Evolutionary conservation across 2,113 vertebrate species (phyloP).

Genomic region (Talpa occidentalis): DNA sequence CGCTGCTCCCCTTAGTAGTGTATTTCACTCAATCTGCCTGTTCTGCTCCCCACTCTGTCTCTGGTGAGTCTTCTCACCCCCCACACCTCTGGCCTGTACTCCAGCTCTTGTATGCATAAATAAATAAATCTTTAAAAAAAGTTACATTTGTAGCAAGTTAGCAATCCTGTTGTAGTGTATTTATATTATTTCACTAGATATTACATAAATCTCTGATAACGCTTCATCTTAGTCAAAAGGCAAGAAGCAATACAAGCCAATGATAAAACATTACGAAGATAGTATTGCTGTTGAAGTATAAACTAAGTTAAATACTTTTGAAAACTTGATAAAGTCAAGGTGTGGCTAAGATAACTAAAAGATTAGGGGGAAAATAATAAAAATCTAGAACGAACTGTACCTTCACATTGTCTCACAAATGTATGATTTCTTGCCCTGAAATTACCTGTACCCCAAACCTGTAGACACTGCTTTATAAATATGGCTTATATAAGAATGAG

Average conservation of each 20-base stretch:
- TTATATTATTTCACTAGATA: conserved; percentile 33
- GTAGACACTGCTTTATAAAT: not conserved
- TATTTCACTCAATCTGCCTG: too few relatives aligned
- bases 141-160: conserved; percentile 12
- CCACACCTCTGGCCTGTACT: too few relatives aligned
- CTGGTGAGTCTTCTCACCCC: too few relatives aligned
- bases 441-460: not conserved
- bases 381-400: not conserved
- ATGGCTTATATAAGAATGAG: not conserved
- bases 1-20: too few relatives aligned
- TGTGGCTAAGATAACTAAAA: conserved; percentile 18
- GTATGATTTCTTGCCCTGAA: conserved; percentile 26
- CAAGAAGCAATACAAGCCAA: not conserved
- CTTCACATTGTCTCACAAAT: not conserved
- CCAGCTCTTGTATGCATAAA: too few relatives aligned
- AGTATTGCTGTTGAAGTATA: not conserved
- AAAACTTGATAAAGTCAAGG: not conserved
- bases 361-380: not conserved
- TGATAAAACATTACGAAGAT: not conserved
- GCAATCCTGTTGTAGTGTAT: not conserved
- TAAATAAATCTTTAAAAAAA: too few relatives aligned
- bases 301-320: conserved; percentile 31
- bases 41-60: too few relatives aligned
- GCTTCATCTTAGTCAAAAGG: too few relatives aligned
- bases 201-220: not conserved